Evolutionary conservation across 1,140 invertebrate species (phyloP), one percentile per base, ranked within the genome.

Genomic region (Nomia melanderi): DNA sequence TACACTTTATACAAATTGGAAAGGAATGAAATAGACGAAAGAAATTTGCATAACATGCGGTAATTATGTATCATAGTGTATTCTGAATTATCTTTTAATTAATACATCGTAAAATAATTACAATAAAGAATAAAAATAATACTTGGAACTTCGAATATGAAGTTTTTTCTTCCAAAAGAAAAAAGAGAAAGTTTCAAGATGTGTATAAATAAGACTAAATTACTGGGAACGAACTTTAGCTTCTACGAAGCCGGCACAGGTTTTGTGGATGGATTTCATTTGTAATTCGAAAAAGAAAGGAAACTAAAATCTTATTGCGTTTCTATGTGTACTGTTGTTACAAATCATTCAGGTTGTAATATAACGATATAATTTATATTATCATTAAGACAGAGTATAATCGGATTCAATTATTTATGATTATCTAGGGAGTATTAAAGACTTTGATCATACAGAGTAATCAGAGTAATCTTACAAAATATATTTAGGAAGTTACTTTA

Each of bases 401-500:
- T 60, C 39, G 14, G n/a, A 5, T 20, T 31, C 7, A 59, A 44
- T 47, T 71, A 59, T 41, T 29, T 31, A 17, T 20, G 25, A 50
- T 31, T 31, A 2, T 64, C 29, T 50, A 11, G 36, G 8, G 64
- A 64, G 20, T 53, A 39, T 53, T 59, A 8, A 76, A 36, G 23
- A 70, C 33, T 60, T 70, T 70, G n/a, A 60, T 70, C 54, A 57
- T 47, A 50, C 53, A 76, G 33, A 47, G 62, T 77, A 25, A 53
- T 62, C 29, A 63, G 12, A n/a, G 23, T 53, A 53, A 12, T 59
- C 29, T 31, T 63, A 74, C 12, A 65, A 29, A 73, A 31, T 31
- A 41, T 63, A 29, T 69, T 53, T 41, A 59, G 31, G 20, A 25
- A 50, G 14, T 41, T 41, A 62, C 47, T 36, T 64, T n/a, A 36